These are phyloP conservation scores for Adelosebastes latens DNA, from an alignment of 2,797 vertebrate species.

Conservation along the genomic window DNA sequence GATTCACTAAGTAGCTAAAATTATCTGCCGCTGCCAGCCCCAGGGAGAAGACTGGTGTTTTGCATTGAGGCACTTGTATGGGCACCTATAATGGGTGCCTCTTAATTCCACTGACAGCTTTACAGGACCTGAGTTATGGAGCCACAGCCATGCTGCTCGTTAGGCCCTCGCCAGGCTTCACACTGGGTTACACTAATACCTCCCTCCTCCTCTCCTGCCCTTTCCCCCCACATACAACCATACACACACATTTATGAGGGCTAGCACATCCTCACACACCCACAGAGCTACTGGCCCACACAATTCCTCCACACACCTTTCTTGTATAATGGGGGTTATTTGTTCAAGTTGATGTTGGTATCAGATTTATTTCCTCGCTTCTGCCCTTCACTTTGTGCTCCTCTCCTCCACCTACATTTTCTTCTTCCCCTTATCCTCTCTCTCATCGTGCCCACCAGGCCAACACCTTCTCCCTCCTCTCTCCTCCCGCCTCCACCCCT, in stretches of 20 bases:
- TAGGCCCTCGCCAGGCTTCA: slow-evolving; percentile 72
- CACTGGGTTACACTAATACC: slow-evolving; percentile 74
- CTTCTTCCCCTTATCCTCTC: slow-evolving; percentile 29
- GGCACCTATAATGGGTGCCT: slow-evolving; percentile 83
- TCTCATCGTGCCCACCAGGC: slow-evolving; percentile 35
- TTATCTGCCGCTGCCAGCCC: slow-evolving; percentile 71
- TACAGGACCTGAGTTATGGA: slow-evolving; percentile 84
- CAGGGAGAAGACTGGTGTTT: slow-evolving; percentile 73
- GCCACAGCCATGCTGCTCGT: slow-evolving; percentile 68
- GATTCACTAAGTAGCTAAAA: slow-evolving; percentile 85
- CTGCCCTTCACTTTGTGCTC: slow-evolving; percentile 40
- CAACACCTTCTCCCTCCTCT: slow-evolving; percentile 20
- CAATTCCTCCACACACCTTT: slow-evolving; percentile 32
- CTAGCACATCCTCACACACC: slow-evolving; percentile 21
- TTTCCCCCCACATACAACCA: slow-evolving; percentile 35
- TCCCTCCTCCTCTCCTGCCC: slow-evolving; percentile 20
- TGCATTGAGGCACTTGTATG: slow-evolving; percentile 78
- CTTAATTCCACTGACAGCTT: slow-evolving; percentile 86
- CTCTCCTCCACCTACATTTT: slow-evolving; percentile 34
- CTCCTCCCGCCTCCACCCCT: neutral
- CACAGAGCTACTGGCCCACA: slow-evolving; percentile 39
- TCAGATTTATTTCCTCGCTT: slow-evolving; percentile 58
- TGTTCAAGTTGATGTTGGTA: slow-evolving; percentile 51
- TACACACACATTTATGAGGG: slow-evolving; percentile 31
- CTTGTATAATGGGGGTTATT: slow-evolving; percentile 62